Percentiles rank a stretch among this genome's conserved stretches.
Evolutionary conservation across 2,113 vertebrate genomes (phyloP).

Genomic region (Speoplatyrhinus poulsoni): DNA sequence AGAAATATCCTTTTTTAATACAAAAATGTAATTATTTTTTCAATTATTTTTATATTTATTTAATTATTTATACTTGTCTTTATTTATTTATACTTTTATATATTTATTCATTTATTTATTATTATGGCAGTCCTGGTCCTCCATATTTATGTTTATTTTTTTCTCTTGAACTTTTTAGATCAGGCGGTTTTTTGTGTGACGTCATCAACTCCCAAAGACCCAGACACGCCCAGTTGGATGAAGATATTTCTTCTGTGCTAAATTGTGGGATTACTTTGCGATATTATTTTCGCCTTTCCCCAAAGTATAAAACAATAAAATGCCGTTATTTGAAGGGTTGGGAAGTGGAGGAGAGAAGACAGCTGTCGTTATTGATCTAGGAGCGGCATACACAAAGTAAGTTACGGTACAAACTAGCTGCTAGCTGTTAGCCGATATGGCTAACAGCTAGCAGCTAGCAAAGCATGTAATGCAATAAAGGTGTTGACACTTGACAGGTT

Average conservation of each 20-base stretch:
- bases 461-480: not conserved
- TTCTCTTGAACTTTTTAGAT: slow-evolving; percentile 7
- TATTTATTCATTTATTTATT: too few species aligned
- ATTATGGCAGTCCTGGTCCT: too few species aligned
- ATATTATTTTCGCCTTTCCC: not conserved
- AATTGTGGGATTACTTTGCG: not conserved
- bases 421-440: slow-evolving; percentile 10
- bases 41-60: too few species aligned
- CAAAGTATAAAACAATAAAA: slow-evolving; percentile 48
- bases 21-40: too few species aligned
- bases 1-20: too few species aligned
- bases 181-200: slow-evolving; percentile 29
- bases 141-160: not conserved
- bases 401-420: slow-evolving; percentile 48
- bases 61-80: too few species aligned
- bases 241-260: slow-evolving; percentile 33
- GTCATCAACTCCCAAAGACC: slow-evolving; percentile 34
- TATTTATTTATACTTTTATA: too few species aligned
- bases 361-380: slow-evolving; percentile 90
- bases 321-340: slow-evolving; percentile 93
- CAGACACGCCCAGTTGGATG: slow-evolving; percentile 47
- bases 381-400: slow-evolving; percentile 95
- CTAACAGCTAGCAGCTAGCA: not conserved
- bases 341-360: slow-evolving; percentile 94
- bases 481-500: not conserved